Evolutionary conservation across 2,888 invertebrate genomes (phyloP), one percentile per base, ranked within the genome.

Genomic region (Oxycera nigricornis): DNA sequence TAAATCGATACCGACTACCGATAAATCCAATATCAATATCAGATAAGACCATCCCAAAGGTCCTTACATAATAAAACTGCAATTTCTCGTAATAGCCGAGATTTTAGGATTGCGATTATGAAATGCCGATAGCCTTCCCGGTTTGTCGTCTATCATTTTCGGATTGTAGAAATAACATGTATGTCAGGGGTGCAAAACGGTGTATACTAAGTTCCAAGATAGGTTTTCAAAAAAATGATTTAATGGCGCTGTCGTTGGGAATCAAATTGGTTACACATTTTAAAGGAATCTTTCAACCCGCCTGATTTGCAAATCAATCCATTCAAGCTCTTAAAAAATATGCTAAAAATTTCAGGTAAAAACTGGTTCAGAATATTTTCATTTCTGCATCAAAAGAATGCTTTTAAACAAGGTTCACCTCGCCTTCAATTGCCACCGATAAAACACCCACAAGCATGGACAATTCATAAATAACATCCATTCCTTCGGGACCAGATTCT

Each of bases 41-140:
- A n/a, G n/a, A n/a, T n/a, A n/a, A n/a, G n/a, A 4, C 65, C 24
- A 26, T 59, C 59, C 26, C 65, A 26, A 20, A 67, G 41, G 65
- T 41, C n/a, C n/a, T 24, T 41, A 3, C 41, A 67, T n/a, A 67
- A 67, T 67, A 67, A 67, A 67, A 41, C 24, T 67, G 65, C 46
- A 67, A 67, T 67, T 67, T 67, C n/a, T 41, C 41, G 65, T 39
- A 67, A 67, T 67, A 67, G 65, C 6, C 65, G 65, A 67, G 41
- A 41, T 41, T 41, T 67, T 41, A 11, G 17, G 61, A 61, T 61
- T 61, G 30, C 61, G 61, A 61, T 61, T 26, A n/a, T n/a, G n/a
- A 11, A 17, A 61, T 1, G 1, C 30, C 28, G 30, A 26, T 4
- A 30, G 28, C 11, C 7, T 30, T 3, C 17, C 50, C 6, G 9